A percentile compares a stretch with the other conserved stretches of the same genome.
Conservation (phyloP, 2,113 vertebrate genomes). For the Lontra canadensis region DNA sequence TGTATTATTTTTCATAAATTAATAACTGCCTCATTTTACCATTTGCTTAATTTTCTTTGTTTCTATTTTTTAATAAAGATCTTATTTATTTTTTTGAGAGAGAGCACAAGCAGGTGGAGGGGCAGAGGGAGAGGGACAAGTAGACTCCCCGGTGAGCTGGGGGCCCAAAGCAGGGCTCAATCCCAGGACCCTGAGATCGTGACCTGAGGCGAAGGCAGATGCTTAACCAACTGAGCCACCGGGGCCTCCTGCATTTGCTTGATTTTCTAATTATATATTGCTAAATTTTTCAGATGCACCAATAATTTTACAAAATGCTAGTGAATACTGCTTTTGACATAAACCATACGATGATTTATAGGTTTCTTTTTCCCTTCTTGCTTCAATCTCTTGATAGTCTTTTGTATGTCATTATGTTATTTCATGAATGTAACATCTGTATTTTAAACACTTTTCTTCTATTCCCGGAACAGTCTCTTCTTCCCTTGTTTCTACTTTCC, state of each 20-base stretch:
- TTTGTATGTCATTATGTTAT: neutral
- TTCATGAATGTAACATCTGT: neutral
- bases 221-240: neutral
- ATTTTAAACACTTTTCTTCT: neutral
- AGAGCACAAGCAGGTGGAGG: neutral
- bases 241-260: neutral
- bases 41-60: constrained; percentile 14
- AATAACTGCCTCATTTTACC: neutral
- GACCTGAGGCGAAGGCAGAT: neutral
- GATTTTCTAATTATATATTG: constrained; percentile 5
- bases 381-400: neutral
- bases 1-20: neutral
- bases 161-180: neutral
- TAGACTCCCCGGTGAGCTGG: neutral
- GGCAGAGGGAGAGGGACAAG: neutral
- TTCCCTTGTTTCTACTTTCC: neutral
- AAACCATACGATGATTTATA: neutral
- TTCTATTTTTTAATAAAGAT: neutral
- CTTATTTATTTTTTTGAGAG: neutral
- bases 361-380: neutral
- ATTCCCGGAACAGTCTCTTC: neutral
- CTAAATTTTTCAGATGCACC: neutral
- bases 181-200: neutral
- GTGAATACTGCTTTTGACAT: neutral
- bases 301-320: neutral